Evolutionary conservation across 2,888 invertebrate genomes (phyloP).

Genomic region (Lacanobia oleracea): DNA sequence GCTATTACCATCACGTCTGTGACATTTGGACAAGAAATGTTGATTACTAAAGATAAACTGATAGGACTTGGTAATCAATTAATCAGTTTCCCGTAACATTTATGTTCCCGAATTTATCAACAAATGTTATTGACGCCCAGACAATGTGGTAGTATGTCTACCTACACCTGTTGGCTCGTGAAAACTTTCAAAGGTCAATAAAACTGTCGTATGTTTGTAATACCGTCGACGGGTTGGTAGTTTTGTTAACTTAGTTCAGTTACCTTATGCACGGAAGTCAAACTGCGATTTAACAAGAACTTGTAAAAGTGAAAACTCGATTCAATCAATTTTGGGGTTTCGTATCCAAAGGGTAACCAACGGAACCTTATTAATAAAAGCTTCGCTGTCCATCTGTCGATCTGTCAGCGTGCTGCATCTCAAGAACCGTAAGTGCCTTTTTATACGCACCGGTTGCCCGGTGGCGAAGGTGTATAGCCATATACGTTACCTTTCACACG

Average conservation of each 20-base stretch:
- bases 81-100: conserved; percentile 7
- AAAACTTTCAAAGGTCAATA: conserved; percentile 42
- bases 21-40: background rate
- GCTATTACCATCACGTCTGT: background rate
- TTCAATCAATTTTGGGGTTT: background rate
- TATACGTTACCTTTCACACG: too few species aligned
- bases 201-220: conserved; percentile 4
- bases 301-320: background rate
- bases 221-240: conserved; percentile 7
- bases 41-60: conserved; percentile 15
- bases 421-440: too few species aligned
- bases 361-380: too few species aligned
- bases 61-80: background rate
- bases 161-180: conserved; percentile 38
- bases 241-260: background rate
- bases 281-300: background rate
- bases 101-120: conserved; percentile 10
- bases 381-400: too few species aligned
- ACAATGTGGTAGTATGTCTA: background rate
- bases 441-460: too few species aligned
- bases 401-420: too few species aligned
- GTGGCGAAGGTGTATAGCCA: too few species aligned
- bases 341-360: too few species aligned
- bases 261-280: background rate
- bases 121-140: conserved; percentile 6